A percentile compares a stretch with the other conserved stretches of the same genome.
phyloP scores from a whole-genome alignment of 1,140 invertebrate genomes.

The Drosophila pandora region DNA sequence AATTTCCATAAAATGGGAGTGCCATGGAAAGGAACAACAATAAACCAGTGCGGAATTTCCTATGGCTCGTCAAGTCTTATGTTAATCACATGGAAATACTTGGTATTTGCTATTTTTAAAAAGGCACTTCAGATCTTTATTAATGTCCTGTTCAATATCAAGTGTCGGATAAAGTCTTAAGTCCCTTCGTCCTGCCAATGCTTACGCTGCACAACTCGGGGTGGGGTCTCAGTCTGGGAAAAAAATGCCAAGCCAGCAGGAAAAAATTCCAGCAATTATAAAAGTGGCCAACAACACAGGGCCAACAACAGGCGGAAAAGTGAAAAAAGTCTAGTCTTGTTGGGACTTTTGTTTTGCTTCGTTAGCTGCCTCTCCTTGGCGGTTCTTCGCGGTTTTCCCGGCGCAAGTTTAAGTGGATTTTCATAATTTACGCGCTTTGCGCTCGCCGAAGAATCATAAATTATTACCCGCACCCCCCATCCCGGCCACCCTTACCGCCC shows the following conservation, averaged over 20 bases:
- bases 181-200: constrained; percentile 3
- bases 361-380: constrained; percentile 36
- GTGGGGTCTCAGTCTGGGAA: no score
- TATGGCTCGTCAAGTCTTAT: not conserved
- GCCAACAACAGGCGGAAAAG: constrained; percentile 3
- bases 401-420: constrained; percentile 80
- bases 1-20: constrained; percentile 23
- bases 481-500: constrained; percentile 29
- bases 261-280: constrained; percentile 33
- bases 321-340: constrained; percentile 41
- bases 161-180: constrained; percentile 19
- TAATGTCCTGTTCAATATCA: not conserved
- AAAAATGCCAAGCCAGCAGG: constrained; percentile 42
- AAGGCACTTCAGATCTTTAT: not conserved
- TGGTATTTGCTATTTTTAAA: not conserved
- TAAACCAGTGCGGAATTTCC: not conserved
- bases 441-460: constrained; percentile 69
- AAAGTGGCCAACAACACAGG: constrained; percentile 29
- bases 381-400: constrained; percentile 27
- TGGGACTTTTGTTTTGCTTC: constrained; percentile 72
- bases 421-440: constrained; percentile 77
- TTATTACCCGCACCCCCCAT: constrained; percentile 41
- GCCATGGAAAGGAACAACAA: constrained; percentile 4
- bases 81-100: not conserved
- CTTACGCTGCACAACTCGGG: constrained; percentile 26